These are phyloP conservation scores for Malthinus flaveolus DNA, from an alignment of 2,888 invertebrate genomes.

Conservation along the genomic window DNA sequence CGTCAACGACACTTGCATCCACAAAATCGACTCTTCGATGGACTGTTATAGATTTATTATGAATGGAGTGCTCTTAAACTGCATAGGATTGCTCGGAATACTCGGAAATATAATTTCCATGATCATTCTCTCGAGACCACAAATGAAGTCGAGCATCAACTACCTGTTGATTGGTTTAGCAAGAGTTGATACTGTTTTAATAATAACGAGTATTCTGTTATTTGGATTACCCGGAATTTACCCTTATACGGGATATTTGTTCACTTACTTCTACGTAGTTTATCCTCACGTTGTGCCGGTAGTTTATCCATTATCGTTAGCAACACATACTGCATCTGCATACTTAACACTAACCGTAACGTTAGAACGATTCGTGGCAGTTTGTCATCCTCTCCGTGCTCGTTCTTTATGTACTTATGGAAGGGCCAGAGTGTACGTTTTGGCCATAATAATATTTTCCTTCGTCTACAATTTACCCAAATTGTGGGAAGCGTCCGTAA, in stretches of 20 bases:
- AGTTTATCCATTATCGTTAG: constrained; percentile 82
- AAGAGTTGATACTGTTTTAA: constrained; percentile 88
- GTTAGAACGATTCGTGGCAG: constrained; percentile 92
- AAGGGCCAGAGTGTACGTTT: constrained; percentile 81
- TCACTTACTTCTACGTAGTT: constrained; percentile 76
- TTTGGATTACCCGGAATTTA: constrained; percentile 87
- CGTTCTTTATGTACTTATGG: constrained; percentile 89
- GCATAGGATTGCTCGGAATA: constrained; percentile 81
- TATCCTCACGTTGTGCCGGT: constrained; percentile 81
- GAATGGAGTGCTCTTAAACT: constrained; percentile 79
- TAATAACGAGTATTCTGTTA: constrained; percentile 81
- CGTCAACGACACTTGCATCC: constrained; percentile 19
- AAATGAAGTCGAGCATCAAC: constrained; percentile 96
- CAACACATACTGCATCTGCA: constrained; percentile 91
- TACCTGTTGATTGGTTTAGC: constrained; percentile 92
- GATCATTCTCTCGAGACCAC: constrained; percentile 87
- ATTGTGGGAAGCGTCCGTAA: constrained; percentile 68
- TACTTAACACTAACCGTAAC: constrained; percentile 91
- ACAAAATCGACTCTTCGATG: constrained; percentile 15
- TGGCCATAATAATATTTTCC: constrained; percentile 79
- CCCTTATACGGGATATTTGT: constrained; percentile 77
- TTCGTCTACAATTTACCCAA: constrained; percentile 84
- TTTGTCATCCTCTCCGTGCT: constrained; percentile 87
- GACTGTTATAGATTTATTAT: constrained; percentile 76
- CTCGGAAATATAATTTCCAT: constrained; percentile 89